Base-by-base conservation (phyloP, 2,797 vertebrate genomes). In the Amblyopsis hoosieri region DNA sequence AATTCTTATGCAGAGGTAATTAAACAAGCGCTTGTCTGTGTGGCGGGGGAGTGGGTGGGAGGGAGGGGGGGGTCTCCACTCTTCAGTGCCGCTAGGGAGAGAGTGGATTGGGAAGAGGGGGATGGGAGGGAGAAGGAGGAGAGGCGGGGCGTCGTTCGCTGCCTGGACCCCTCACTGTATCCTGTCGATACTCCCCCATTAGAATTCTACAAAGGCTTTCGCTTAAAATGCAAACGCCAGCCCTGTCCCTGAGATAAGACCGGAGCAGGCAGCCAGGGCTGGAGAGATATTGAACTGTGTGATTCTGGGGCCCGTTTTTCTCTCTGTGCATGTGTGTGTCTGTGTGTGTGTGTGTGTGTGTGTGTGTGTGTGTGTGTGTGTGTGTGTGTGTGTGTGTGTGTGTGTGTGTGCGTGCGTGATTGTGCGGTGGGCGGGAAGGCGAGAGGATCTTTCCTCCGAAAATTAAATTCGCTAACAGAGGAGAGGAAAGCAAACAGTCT, bases 1-100 rank as follows among this genome's bases (percentile, higher is more conserved):
- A 72, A 86, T 74, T 86, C 77, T 80, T 86, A 90, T 89, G 91
- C 89, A 90, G 85, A 89, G 88, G 88, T 91, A 92, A 90, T 92
- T 92, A 91, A 89, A 87, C 82, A 79, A 85, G 73, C 77, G 79
- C 79, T 83, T 71, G 82, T 88, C 77, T 82, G 73, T 67, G 57
- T 7, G 72, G 63, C 60, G 61, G 23, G 23, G 23, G 23, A 23
- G 23, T 23, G 23, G 23, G 63, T 57, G 61, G 23, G 23, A 3
- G 23, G 3, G 23, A 3, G 23, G 59, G 69, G 55, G 71, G 70
- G 13, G n/a, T 57, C 65, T 60, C 47, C 7, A 12, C 12, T 48
- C 12, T 14, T 4, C 12, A 14, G 47, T 12, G 47, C n/a, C n/a
- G 47, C 47, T 48, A 14, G 47, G 47, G 47, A 14, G 12, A 48